Evolutionary conservation across 2,113 vertebrate species (phyloP).

Genomic region (Fregetta grallaria): DNA sequence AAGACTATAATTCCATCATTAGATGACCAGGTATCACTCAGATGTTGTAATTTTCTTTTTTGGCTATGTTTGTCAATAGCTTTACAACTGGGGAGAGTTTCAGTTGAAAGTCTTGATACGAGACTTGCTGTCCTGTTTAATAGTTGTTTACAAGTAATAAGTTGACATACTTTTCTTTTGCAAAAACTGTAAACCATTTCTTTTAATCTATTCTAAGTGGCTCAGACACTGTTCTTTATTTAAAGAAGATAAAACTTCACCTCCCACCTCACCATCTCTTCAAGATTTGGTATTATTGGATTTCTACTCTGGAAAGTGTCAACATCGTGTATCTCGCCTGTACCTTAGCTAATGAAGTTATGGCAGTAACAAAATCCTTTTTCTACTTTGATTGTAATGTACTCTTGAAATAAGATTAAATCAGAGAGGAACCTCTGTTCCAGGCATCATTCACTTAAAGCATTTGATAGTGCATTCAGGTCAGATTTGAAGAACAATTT

Average conservation of each 20-base stretch:
- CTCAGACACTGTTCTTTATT: neutral
- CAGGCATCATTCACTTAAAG: neutral
- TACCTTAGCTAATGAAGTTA: neutral
- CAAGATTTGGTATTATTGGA: neutral
- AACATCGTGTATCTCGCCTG: accelerated
- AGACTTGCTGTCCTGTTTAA: neutral
- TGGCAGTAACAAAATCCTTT: neutral
- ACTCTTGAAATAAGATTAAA: neutral
- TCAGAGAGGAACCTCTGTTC: neutral
- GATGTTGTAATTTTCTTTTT: neutral
- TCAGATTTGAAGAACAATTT: neutral
- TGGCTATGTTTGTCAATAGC: neutral
- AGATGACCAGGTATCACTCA: neutral
- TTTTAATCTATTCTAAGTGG: neutral
- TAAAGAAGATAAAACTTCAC: neutral
- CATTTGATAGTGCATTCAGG: neutral
- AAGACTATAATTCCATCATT: neutral
- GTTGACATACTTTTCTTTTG: neutral
- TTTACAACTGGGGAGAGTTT: neutral
- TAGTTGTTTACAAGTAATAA: neutral
- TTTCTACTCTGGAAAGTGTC: neutral
- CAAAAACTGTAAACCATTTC: neutral
- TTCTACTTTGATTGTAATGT: neutral
- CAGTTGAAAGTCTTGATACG: neutral
- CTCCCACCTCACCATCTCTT: neutral